A percentile compares a stretch with the other conserved stretches of the same genome.
phyloP scores from a whole-genome alignment of 2,113 vertebrate species.

The Cisticola juncidis region DNA sequence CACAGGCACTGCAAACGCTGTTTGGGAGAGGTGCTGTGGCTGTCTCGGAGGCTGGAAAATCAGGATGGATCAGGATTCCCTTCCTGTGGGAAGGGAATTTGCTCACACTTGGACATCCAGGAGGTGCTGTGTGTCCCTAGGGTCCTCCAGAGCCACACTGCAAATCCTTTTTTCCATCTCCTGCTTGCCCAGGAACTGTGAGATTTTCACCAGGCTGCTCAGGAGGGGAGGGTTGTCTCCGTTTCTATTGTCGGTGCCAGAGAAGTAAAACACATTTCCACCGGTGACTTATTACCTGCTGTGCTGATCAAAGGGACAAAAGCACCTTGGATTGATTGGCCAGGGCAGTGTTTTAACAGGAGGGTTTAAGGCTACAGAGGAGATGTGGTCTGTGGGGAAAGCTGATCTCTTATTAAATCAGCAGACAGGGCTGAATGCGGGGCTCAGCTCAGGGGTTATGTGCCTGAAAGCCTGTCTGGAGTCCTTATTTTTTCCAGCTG shows the following conservation, averaged over 20 bases:
- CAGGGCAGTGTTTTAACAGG: neutral
- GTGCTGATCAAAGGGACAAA: conserved; percentile 21
- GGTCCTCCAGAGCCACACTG: conserved; percentile 79
- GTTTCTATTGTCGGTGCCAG: conserved; percentile 63
- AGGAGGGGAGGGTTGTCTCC: conserved; percentile 72
- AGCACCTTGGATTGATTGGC: neutral
- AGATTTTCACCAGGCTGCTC: conserved; percentile 78
- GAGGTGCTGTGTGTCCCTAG: conserved; percentile 78
- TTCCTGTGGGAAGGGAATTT: neutral
- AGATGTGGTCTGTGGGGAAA: neutral
- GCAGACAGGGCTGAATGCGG: neutral
- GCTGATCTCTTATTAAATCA: neutral
- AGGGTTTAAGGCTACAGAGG: neutral
- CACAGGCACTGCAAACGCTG: fast-evolving
- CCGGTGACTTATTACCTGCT: neutral
- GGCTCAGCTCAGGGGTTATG: neutral
- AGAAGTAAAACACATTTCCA: neutral
- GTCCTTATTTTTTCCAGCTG: conserved; percentile 51
- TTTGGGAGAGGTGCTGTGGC: fast-evolving
- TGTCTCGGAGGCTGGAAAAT: neutral
- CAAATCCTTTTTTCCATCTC: conserved; percentile 82
- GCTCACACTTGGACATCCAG: neutral
- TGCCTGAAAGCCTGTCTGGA: neutral
- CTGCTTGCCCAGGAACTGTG: conserved; percentile 79
- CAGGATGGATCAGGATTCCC: neutral